These are phyloP conservation scores for Eurytoma adleriae DNA, from an alignment of 2,888 invertebrate genomes.

Conservation along the genomic window DNA sequence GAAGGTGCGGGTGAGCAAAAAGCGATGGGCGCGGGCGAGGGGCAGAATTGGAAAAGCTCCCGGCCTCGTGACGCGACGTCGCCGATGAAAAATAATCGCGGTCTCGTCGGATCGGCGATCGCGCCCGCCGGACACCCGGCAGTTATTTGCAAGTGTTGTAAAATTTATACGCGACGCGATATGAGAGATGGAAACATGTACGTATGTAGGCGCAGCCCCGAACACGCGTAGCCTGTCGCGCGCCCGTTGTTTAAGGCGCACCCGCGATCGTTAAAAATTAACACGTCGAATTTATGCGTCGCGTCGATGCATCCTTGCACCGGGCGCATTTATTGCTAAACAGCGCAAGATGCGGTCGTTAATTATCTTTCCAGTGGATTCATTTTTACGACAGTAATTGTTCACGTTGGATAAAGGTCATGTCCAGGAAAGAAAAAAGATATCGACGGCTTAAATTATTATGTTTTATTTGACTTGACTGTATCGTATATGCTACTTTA, in stretches of 20 bases:
- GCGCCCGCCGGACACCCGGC: constrained; percentile 61
- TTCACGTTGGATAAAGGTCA: too few relatives aligned
- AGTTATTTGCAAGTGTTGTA: constrained; percentile 70
- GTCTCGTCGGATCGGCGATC: constrained; percentile 64
- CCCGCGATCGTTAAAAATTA: constrained; percentile 35
- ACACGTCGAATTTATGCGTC: constrained; percentile 18
- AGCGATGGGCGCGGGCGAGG: background rate
- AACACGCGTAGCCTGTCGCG: constrained; percentile 67
- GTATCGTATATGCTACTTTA: too few relatives aligned
- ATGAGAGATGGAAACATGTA: constrained; percentile 54
- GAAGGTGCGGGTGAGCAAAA: constrained; percentile 4
- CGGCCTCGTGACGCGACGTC: background rate
- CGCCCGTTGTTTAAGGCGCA: constrained; percentile 46
- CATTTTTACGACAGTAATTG: too few relatives aligned
- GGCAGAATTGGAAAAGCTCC: constrained; percentile 1
- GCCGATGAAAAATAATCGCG: constrained; percentile 43
- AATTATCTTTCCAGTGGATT: background rate
- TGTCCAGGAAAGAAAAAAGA: too few relatives aligned
- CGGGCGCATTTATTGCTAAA: constrained; percentile 15
- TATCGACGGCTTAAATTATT: too few relatives aligned
- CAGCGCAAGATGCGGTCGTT: constrained; percentile 5
- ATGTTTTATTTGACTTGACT: too few relatives aligned
- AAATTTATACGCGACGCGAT: constrained; percentile 68
- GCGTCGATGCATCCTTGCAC: background rate
- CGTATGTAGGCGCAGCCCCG: constrained; percentile 37